phyloP scores from a whole-genome alignment of 2,113 vertebrate genomes.

The Electrona antarctica region DNA sequence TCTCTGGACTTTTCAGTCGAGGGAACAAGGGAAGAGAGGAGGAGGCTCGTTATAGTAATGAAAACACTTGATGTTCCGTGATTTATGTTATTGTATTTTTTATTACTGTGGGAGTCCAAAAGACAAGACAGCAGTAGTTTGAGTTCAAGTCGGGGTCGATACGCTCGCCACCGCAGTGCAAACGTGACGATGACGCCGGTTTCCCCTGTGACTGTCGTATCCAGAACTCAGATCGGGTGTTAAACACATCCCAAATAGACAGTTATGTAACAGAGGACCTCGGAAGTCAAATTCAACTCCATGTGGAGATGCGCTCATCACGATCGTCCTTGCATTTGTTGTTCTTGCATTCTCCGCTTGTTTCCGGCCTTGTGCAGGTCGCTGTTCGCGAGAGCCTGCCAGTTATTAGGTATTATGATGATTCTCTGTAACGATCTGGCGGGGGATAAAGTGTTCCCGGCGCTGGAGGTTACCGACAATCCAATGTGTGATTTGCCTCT shows the following conservation, averaged over 20 bases:
- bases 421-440: no score
- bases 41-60: slow-evolving; percentile 55
- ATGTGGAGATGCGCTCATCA: no score
- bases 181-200: slow-evolving; percentile 64
- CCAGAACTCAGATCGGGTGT: slow-evolving; percentile 56
- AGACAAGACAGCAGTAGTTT: slow-evolving; percentile 40
- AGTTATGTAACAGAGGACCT: slow-evolving; percentile 5
- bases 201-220: slow-evolving; percentile 37
- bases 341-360: no score
- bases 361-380: no score
- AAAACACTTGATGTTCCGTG: slow-evolving; percentile 61
- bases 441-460: no score
- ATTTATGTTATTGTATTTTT: slow-evolving; percentile 37
- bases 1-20: slow-evolving; percentile 3
- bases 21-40: slow-evolving; percentile 3
- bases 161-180: slow-evolving; percentile 51
- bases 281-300: no score
- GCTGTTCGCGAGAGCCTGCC: no score
- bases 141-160: slow-evolving; percentile 57
- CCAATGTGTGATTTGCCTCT: no score
- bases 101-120: slow-evolving; percentile 45
- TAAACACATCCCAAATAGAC: not conserved
- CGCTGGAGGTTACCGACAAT: no score
- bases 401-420: no score
- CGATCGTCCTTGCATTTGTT: no score